A percentile compares a stretch with the other conserved stretches of the same genome.
phyloP scores from a whole-genome alignment of 2,797 vertebrate species.

The Hypotaenidia philippensis region DNA sequence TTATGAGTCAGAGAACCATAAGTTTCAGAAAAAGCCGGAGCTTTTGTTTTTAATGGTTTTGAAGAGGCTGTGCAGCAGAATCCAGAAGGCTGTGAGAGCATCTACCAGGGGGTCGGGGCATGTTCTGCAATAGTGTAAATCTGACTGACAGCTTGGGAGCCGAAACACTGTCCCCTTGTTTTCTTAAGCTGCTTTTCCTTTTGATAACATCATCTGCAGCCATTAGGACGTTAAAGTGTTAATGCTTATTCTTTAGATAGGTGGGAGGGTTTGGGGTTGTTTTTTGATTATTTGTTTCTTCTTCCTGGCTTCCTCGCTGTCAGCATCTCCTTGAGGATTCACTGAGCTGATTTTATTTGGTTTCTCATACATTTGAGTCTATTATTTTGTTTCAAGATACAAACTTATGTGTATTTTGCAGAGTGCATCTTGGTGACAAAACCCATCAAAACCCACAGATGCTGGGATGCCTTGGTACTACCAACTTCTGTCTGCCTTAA shows the following conservation, averaged over 20 bases:
- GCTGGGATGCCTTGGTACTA: neutral
- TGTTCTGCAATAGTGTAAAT: neutral
- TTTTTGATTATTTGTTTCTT: too few relatives aligned
- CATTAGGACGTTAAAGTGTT: neutral
- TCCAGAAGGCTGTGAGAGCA: neutral
- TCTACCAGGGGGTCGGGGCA: neutral
- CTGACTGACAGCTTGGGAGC: neutral
- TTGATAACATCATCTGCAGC: neutral
- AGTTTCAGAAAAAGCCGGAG: conserved; percentile 38
- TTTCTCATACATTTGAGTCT: neutral
- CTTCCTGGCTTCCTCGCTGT: accelerated
- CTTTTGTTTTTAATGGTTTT: conserved; percentile 54
- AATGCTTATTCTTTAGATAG: neutral
- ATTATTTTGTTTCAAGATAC: neutral
- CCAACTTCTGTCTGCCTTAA: neutral
- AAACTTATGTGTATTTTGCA: neutral
- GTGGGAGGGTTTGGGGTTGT: neutral
- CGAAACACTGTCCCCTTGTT: neutral
- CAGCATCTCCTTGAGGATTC: neutral
- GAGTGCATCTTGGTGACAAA: neutral
- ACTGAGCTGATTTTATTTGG: neutral
- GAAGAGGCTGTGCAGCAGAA: conserved; percentile 24
- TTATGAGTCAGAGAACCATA: conserved; percentile 57
- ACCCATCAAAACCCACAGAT: accelerated
- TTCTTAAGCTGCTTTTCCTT: neutral